A percentile compares a stretch with the other conserved stretches of the same genome.
Conservation (phyloP, 2,797 vertebrate species). For the Sebastes baramenuke region DNA sequence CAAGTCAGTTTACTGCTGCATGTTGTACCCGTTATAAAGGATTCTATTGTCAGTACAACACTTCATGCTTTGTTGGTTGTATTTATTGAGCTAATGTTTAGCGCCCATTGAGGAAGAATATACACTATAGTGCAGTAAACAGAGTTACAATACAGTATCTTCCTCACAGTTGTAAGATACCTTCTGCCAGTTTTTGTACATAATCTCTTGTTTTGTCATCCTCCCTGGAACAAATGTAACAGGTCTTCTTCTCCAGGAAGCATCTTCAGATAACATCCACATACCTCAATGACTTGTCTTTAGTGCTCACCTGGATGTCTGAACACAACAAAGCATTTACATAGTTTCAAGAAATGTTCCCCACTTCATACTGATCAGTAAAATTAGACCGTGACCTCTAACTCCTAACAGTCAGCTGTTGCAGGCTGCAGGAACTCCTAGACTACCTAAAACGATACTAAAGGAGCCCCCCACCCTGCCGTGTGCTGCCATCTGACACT, state of each 20-base stretch:
- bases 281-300: slow-evolving; percentile 1
- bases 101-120: background rate
- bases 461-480: slow-evolving; percentile 35
- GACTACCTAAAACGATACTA: slow-evolving; percentile 59
- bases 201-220: slow-evolving; percentile 13
- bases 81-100: background rate
- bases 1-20: background rate
- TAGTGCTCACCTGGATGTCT: slow-evolving; percentile 7
- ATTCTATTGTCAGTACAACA: background rate
- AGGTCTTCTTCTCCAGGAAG: slow-evolving; percentile 22
- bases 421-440: slow-evolving; percentile 28
- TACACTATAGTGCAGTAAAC: background rate
- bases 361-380: background rate
- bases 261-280: background rate
- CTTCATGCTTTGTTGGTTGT: background rate
- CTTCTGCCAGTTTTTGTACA: slow-evolving; percentile 15
- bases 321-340: slow-evolving; percentile 1
- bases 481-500: slow-evolving; percentile 58
- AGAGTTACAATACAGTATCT: background rate
- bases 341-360: background rate
- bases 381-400: no score
- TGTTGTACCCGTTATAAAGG: background rate
- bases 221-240: slow-evolving; percentile 10
- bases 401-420: slow-evolving; percentile 74
- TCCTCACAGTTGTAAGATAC: background rate